Evolutionary conservation across 2,888 invertebrate species (phyloP), one percentile per base, ranked within the genome.

Genomic region (Lepidochrysops patricia): DNA sequence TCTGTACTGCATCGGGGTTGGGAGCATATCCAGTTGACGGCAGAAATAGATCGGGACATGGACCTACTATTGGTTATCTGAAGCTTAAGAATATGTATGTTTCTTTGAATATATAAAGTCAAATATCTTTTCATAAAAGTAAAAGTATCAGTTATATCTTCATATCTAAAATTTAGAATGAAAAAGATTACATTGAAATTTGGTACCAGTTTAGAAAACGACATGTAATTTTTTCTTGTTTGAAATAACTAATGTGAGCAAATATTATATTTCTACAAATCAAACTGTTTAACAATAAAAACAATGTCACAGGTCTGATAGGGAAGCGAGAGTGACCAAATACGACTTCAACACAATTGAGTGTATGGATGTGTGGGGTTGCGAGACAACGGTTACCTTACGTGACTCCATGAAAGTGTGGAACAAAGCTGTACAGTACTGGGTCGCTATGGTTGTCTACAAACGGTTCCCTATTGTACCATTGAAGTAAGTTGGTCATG

Each of bases 401-500:
- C 91, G 97, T 3, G 95, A 95, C 64, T 96, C 95, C 2, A 96
- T 98, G 94, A 95, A 96, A 72, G 93, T 94, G 57, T 99, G 99
- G 99, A 99, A 99, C 78, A 96, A 95, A 73, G 96, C 96, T 37
- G 94, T 98, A 0, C 99, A 99, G 78, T 98, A 96, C 79, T 99
- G 98, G 98, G 91, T 99, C 69, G 98, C 97, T 0, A 93, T 94
- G 65, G 95, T 95, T 75, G 93, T 98, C 1, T 98, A 98, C 79
- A 96, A 95, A 72, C 89, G 96, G 67, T 94, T 97, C 71, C 96
- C 97, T 9, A 59, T 85, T 6, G 87, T 84, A 66, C 69, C 70
- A 57, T 77, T 89, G 58, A 90, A 90, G 90, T 90, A 69, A 80
- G 84, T 78, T 2, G 9, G 50, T 57, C 25, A 29, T 49, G n/a